These are phyloP conservation scores for Phasianus colchicus DNA, from an alignment of 2,113 vertebrate species.

Conservation along the genomic window DNA sequence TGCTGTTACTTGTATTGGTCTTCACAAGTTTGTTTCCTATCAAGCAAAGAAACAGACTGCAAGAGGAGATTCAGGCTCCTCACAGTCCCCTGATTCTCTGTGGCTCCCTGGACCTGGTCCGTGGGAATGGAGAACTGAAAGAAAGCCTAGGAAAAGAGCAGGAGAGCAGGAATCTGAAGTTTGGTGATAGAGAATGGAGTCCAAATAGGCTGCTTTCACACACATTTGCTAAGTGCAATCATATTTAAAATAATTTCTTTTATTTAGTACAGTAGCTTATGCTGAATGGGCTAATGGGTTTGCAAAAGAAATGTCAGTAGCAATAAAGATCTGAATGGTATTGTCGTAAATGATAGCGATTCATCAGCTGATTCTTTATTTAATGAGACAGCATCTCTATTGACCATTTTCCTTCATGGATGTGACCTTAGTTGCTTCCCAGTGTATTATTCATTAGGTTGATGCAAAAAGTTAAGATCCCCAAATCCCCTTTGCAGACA, in stretches of 20 bases:
- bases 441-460: slow-evolving; percentile 15
- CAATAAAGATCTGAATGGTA: not conserved
- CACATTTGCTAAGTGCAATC: not conserved
- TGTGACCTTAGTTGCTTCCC: not conserved
- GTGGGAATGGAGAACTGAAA: not conserved
- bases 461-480: not conserved
- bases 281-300: not conserved
- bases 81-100: not conserved
- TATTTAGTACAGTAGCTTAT: not conserved
- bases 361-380: not conserved
- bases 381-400: slow-evolving; percentile 4
- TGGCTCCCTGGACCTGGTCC: not conserved
- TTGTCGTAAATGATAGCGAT: slow-evolving; percentile 11
- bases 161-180: not conserved
- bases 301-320: slow-evolving; percentile 7
- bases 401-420: not conserved
- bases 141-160: not conserved
- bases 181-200: not conserved
- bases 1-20: not conserved
- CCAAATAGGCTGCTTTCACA: not conserved
- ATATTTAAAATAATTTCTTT: not conserved
- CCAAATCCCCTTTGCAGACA: not conserved
- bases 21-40: not conserved
- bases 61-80: not conserved
- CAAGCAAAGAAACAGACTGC: not conserved